Percentiles rank a stretch among this genome's conserved stretches.
These are phyloP conservation scores for Thalassaphorura encarpata DNA, from an alignment of 1,140 invertebrate species.

Conservation along the genomic window DNA sequence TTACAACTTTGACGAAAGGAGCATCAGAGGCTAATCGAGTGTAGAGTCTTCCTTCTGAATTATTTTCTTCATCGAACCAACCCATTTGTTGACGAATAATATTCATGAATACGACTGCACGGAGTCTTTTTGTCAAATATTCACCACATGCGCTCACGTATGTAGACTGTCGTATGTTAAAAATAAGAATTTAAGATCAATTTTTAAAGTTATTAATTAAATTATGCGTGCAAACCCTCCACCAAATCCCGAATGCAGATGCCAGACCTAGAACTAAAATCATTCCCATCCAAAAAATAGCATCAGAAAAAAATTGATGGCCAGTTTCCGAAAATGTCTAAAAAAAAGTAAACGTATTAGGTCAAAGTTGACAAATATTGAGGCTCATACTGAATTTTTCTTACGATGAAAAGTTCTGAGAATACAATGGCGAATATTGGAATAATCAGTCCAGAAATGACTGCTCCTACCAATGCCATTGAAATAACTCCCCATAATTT, in stretches of 20 bases:
- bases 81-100: slow-evolving; percentile 56
- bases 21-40: slow-evolving; percentile 59
- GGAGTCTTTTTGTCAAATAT: neutral
- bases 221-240: neutral
- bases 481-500: neutral
- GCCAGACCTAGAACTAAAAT: neutral
- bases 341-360: neutral
- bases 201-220: too few relatives aligned
- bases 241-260: neutral
- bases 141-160: too few relatives aligned
- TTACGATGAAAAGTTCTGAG: neutral
- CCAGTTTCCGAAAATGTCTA: neutral
- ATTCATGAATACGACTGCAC: slow-evolving; percentile 44
- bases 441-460: neutral
- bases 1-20: slow-evolving; percentile 59
- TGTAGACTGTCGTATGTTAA: too few relatives aligned
- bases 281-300: neutral
- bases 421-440: neutral
- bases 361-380: neutral
- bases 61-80: slow-evolving; percentile 59
- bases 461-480: neutral
- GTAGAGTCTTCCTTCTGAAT: slow-evolving; percentile 56
- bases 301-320: neutral
- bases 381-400: neutral
- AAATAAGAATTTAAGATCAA: too few relatives aligned